A percentile compares a stretch with the other conserved stretches of the same genome.
These are phyloP conservation scores for Aphaenogaster ashmeadi DNA, from an alignment of 1,140 invertebrate genomes.

Conservation along the genomic window DNA sequence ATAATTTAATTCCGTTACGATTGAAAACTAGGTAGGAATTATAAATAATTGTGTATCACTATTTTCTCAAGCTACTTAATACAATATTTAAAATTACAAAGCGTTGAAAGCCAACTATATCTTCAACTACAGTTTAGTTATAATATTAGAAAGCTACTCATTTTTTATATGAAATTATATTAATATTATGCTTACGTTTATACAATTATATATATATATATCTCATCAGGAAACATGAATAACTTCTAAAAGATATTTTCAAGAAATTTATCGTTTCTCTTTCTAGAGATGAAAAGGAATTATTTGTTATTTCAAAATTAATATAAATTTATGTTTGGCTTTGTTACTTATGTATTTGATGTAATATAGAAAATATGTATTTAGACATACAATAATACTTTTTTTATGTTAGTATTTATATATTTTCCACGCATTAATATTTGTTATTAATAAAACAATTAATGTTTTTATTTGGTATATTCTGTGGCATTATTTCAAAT, in stretches of 20 bases:
- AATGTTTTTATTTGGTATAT: constrained; percentile 15
- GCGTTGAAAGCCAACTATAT: constrained; percentile 7
- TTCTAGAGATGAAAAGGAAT: constrained; percentile 24
- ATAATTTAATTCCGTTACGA: constrained; percentile 4
- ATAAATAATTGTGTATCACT: background rate
- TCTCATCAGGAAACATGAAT: background rate
- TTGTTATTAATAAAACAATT: constrained; percentile 43
- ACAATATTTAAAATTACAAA: constrained; percentile 10
- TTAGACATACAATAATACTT: constrained; percentile 32
- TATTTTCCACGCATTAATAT: background rate
- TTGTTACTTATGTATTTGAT: constrained; percentile 33
- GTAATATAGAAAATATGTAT: background rate
- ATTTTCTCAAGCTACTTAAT: constrained; percentile 2
- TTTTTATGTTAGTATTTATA: constrained; percentile 38
- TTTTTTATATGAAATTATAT: constrained; percentile 11
- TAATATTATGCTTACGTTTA: background rate
- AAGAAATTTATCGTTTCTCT: background rate
- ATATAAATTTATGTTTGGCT: constrained; percentile 25
- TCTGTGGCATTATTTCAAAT: constrained; percentile 24
- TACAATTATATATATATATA: too few relatives aligned
- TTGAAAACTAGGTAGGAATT: constrained; percentile 11
- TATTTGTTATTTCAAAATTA: background rate
- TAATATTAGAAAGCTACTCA: background rate
- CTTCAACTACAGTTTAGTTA: constrained; percentile 20
- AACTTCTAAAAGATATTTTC: background rate